These are phyloP conservation scores for Aporophyla nigra DNA, from an alignment of 2,888 invertebrate genomes.

Conservation along the genomic window DNA sequence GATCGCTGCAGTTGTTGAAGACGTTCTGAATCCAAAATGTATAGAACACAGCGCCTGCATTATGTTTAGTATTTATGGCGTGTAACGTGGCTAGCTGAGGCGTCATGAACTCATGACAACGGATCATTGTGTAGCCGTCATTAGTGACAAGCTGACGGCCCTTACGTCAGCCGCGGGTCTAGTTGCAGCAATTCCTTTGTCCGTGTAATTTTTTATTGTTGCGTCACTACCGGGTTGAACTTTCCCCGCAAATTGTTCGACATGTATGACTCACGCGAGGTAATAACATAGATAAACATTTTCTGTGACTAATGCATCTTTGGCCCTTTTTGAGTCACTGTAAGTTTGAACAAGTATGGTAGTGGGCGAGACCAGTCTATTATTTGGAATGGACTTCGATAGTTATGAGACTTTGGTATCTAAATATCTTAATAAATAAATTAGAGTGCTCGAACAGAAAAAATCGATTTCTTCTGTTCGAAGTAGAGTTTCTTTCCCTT, in stretches of 20 bases:
- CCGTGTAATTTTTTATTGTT: conserved; percentile 87
- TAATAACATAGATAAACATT: conserved; percentile 78
- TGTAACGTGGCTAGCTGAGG: conserved; percentile 58
- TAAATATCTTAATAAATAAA: conserved; percentile 22
- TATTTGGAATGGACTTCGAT: conserved; percentile 69
- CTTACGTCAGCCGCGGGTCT: conserved; percentile 81
- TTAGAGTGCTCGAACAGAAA: not conserved
- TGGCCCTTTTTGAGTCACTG: conserved; percentile 68
- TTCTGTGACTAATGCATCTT: conserved; percentile 75
- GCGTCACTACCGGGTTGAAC: conserved; percentile 85
- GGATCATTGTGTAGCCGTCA: conserved; percentile 76
- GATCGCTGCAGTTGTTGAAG: conserved; percentile 70
- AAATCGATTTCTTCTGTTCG: too few species aligned
- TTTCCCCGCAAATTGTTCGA: conserved; percentile 85
- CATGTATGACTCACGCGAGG: conserved; percentile 80
- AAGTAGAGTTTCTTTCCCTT: too few species aligned
- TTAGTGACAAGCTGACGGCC: conserved; percentile 79
- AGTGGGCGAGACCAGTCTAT: conserved; percentile 49
- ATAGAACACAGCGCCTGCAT: conserved; percentile 27
- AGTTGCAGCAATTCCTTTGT: conserved; percentile 87
- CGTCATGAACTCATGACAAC: conserved; percentile 53
- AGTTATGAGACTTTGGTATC: conserved; percentile 66
- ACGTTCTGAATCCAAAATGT: not conserved
- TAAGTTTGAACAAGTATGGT: conserved; percentile 51
- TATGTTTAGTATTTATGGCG: conserved; percentile 57